These are phyloP conservation scores for Phaenicophaeus curvirostris DNA, from an alignment of 2,797 vertebrate genomes.

Conservation along the genomic window DNA sequence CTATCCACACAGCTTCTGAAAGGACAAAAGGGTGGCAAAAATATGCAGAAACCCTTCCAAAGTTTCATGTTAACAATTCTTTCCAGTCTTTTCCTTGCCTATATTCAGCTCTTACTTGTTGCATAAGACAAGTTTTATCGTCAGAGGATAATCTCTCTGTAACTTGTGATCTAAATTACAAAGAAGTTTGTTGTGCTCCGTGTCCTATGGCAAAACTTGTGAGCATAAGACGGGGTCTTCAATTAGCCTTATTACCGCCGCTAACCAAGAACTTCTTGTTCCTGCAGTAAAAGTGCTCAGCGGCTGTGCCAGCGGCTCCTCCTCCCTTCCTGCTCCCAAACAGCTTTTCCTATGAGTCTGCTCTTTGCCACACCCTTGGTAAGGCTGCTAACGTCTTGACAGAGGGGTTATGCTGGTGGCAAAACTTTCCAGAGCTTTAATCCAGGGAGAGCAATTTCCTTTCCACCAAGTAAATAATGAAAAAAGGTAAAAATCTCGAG, in stretches of 20 bases:
- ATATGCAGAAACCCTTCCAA: constrained; percentile 11
- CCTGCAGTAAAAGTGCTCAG: not conserved
- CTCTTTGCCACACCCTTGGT: not conserved
- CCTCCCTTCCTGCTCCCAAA: not conserved
- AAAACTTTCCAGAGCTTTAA: not conserved
- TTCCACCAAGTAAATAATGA: not conserved
- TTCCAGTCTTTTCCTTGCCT: not conserved
- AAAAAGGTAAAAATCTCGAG: not conserved
- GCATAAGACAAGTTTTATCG: not conserved
- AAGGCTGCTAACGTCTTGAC: not conserved
- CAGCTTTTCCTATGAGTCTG: not conserved
- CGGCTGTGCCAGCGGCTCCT: not conserved
- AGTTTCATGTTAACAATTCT: not conserved
- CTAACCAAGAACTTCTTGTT: constrained; percentile 39
- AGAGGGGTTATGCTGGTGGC: not conserved
- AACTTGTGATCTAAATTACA: constrained; percentile 60
- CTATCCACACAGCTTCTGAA: constrained; percentile 61
- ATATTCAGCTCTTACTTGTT: not conserved
- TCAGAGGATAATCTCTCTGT: constrained; percentile 31
- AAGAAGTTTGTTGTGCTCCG: constrained; percentile 35
- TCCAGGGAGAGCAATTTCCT: not conserved
- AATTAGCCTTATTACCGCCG: not conserved
- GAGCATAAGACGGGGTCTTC: constrained; percentile 16
- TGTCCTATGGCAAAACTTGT: constrained; percentile 57
- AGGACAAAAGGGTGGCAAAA: constrained; percentile 72